Evolutionary conservation across 1,140 invertebrate genomes (phyloP), one percentile per base, ranked within the genome.

Genomic region (Zaprionus inermis): DNA sequence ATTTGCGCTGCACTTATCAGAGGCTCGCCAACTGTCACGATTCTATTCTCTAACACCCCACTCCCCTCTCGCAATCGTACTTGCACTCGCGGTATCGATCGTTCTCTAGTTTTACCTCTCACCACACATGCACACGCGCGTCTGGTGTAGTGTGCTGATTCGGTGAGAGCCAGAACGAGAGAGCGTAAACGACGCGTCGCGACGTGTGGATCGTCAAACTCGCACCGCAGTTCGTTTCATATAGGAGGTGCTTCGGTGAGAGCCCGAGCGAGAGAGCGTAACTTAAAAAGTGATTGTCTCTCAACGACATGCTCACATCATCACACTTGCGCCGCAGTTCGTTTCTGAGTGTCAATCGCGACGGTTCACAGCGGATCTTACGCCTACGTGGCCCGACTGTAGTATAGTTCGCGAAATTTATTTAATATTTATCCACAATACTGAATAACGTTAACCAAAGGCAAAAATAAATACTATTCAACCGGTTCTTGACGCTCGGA

Each of bases 1-100:
- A 86, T 86, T 86, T 82, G 60, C 69, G 69, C 57, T 79, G 67
- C 83, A 86, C 72, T 88, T 86, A 86, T 76, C 82, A 63, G 63
- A 71, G 72, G 69, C 63, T 65, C 61, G 58, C 66, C 58, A 76
- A 65, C 68, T 86, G 81, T 69, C 82, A 67, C 58, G 57, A 73
- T 30, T 56, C 24, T 55, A 46, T 76, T 66, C 70, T 78, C 67
- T 72, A 54, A 20, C 49, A 16, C 14, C 49, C 60, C 10, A 58
- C 28, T 12, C 12, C 46, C 44, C 51, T 59, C 65, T 20, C 57
- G 6, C 24, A 24, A 18, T 32, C 28, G 22, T 16, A 5, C 22
- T 14, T 38, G 20, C 52, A 41, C 28, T 28, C 24, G 24, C 24
- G 3, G 24, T 63, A 24, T 5, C 36, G 5, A 10, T 14, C 32